A percentile compares a stretch with the other conserved stretches of the same genome.
phyloP scores from a whole-genome alignment of 2,113 vertebrate species.

The Platysteira castanea region DNA sequence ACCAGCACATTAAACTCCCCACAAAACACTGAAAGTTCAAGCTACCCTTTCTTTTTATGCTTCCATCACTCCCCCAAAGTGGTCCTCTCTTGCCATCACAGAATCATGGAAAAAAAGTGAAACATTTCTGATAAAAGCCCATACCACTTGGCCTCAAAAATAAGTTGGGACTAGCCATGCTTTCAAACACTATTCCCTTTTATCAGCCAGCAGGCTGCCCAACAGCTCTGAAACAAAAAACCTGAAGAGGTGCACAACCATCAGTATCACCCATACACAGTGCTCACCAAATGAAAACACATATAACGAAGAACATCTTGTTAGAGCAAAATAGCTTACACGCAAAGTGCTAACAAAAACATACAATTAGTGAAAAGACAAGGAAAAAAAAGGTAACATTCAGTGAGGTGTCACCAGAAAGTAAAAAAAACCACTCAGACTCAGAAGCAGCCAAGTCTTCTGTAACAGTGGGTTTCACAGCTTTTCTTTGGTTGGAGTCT shows the following conservation, averaged over 20 bases:
- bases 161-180: neutral
- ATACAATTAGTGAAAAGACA: neutral
- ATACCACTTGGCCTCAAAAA: rapidly evolving
- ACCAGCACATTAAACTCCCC: neutral
- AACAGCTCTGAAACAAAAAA: neutral
- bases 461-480: neutral
- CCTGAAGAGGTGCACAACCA: neutral
- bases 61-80: neutral
- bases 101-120: neutral
- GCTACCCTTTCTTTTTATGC: neutral
- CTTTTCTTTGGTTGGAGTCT: neutral
- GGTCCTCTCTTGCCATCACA: neutral
- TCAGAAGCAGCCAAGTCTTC: neutral
- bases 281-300: neutral
- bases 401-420: neutral
- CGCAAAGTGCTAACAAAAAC: neutral
- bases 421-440: neutral
- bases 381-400: neutral
- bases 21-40: neutral
- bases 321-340: neutral
- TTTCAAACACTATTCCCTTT: neutral
- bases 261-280: neutral
- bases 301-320: neutral
- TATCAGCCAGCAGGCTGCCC: neutral
- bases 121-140: rapidly evolving